Base-by-base conservation (phyloP, 1,140 invertebrate genomes). In the Magallana ariakensis region DNA sequence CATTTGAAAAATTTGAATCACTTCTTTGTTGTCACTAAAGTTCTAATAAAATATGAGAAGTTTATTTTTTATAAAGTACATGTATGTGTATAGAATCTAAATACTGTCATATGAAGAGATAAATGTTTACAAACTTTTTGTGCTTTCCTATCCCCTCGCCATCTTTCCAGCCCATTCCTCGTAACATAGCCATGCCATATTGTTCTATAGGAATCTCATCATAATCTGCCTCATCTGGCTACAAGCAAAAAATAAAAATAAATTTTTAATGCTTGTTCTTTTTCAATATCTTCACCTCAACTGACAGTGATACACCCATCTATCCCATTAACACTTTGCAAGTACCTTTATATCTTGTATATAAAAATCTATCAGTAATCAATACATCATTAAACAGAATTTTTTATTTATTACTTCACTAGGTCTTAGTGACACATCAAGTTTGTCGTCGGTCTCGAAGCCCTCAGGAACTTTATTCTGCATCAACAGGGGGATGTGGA, bases 111-210 rank as follows among this genome's bases (percentile, higher is more conserved):
- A 62, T 62, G 5, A 4, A 15, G 4, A 62, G 13, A 81, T 46
- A 46, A 46, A 46, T 3, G 33, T 46, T 56, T 60, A 86, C 95
- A 93, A 89, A 96, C 96, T 95, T 95, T 90, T 95, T 94, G 94
- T 95, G 96, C 86, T 92, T 93, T 0, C 96, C 97, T 92, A 96
- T 96, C 90, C 96, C 97, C 95, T 96, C 96, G 55, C 95, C 96
- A 89, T 97, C 96, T 90, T 96, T 96, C 98, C 98, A 99, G 0
- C 98, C 98, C 98, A 99, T 99, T 57, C 98, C 98, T 91, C 98
- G 95, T 16, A 99, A 95, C 97, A 99, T 97, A 7, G 98, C 98
- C 91, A 97, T 89, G 9, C 98, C 98, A 97, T 97, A 99, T 80
- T 97, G 96, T 93, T 96, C 96, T 80, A 99, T 96, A 1, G 98